Evolutionary conservation across 1,140 invertebrate genomes (phyloP), one percentile per base, ranked within the genome.

Genomic region (Homarus americanus): DNA sequence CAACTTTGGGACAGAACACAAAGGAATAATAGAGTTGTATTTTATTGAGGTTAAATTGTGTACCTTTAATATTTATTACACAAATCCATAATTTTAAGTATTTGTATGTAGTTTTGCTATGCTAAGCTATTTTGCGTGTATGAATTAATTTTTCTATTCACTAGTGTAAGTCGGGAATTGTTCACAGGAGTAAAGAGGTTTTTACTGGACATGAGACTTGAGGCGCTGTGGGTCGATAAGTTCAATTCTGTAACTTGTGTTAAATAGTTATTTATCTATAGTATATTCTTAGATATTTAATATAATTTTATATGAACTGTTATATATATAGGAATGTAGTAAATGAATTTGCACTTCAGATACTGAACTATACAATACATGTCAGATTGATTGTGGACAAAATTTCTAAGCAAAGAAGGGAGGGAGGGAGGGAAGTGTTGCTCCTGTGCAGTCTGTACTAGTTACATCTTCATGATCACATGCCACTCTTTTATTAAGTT

Each of bases 61-160:
- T 87, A 87, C 78, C 72, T 69, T 69, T 40, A 38, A 20, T 80
- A 87, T 87, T 87, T 66, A 79, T 87, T 79, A 87, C 75, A 58
- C 58, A 78, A 79, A 63, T 79, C 28, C 34, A 69, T 69, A n/a
- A 38, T 69, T 83, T 82, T 66, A 66, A 83, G 63, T 83, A 69
- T 83, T 83, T 83, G 82, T 83, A 83, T 40, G 82, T 83, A 66
- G 82, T 83, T 83, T 83, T 83, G 82, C 82, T 83, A 83, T 40
- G 82, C 82, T 66, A 69, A 83, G 69, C 32, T 83, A 83, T 83
- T 83, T 83, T 83, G 63, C 63, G 53, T 66, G 63, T 66, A 82
- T 83, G 38, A 83, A 83, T 83, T 83, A 12, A n/a, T 83, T 83
- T 83, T 83, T 69, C 63, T 44, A 49, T 79, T 41, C 36, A 79